Evolutionary conservation across 2,888 invertebrate species (phyloP), one percentile per base, ranked within the genome.

Genomic region (Clostera curtula): DNA sequence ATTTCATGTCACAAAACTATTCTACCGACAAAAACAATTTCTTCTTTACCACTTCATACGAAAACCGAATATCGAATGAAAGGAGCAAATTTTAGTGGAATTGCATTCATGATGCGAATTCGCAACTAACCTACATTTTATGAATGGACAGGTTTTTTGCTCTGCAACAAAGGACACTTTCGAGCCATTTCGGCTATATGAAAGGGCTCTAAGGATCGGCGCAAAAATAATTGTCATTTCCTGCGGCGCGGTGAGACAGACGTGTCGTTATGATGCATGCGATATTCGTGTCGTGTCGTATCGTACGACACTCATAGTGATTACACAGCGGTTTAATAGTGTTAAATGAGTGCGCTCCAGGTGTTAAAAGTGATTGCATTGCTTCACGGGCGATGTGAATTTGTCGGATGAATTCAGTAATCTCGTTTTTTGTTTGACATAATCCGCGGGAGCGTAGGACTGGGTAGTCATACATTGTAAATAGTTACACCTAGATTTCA

Each of bases 181-280:
- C 62, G 68, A 75, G 72, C 72, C 76, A 79, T 79, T 82, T 74
- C 68, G 73, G 66, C 76, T n/a, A 72, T 76, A 73, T 80, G 82
- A 80, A 83, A 80, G 73, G 73, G 58, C 69, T 68, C 38, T 66
- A 67, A n/a, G n/a, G n/a, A n/a, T n/a, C n/a, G n/a, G n/a, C n/a
- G 68, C 73, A 73, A 69, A 76, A 75, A 80, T 84, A 84, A 85
- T 85, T 79, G 80, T 84, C 80, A 82, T 83, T 82, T 84, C 84
- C 84, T 84, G 84, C 75, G 80, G 82, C 73, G 60, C 43, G 31
- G 56, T 47, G 53, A 61, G 52, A 56, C 56, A 57, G 56, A 56
- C 53, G 47, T 49, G 39, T 40, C 36, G 43, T 53, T 41, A 46
- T 49, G 46, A 48, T 34, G 29, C 35, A 29, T 33, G 23, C 26